Evolutionary conservation across 2,113 vertebrate genomes (phyloP).

Genomic region (Rhinoptilus africanus): DNA sequence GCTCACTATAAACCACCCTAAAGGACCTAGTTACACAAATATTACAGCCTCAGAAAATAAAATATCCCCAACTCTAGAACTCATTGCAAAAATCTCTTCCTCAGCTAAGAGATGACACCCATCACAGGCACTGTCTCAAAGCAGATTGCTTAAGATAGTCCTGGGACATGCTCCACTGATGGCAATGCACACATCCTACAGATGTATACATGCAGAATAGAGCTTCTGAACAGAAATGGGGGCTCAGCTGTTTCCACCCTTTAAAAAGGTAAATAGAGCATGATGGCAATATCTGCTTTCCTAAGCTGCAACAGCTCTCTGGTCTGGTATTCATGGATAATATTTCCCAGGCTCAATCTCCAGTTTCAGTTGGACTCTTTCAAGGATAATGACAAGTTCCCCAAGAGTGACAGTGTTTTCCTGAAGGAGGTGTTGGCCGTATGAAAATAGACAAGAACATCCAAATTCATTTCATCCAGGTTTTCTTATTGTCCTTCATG

Average conservation of each 20-base stretch:
- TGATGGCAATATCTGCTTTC: neutral
- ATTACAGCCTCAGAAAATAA: neutral
- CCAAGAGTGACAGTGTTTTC: neutral
- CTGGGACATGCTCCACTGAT: neutral
- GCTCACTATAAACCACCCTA: neutral
- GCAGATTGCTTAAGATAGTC: neutral
- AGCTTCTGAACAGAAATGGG: neutral
- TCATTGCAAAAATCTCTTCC: neutral
- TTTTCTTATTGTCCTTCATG: neutral
- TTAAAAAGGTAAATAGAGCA: neutral
- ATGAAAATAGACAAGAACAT: neutral
- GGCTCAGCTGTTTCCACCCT: neutral
- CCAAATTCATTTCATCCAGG: neutral
- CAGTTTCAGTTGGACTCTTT: neutral
- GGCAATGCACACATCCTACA: neutral
- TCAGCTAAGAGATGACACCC: neutral
- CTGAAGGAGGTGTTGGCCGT: neutral
- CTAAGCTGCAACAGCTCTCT: neutral
- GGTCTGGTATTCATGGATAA: neutral
- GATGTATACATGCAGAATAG: neutral
- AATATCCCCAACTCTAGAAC: neutral
- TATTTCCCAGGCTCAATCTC: neutral
- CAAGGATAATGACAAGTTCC: neutral
- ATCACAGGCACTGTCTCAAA: neutral
- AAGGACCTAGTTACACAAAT: neutral